Evolutionary conservation across 2,888 invertebrate genomes (phyloP).

Genomic region (Drosophila longiperda): DNA sequence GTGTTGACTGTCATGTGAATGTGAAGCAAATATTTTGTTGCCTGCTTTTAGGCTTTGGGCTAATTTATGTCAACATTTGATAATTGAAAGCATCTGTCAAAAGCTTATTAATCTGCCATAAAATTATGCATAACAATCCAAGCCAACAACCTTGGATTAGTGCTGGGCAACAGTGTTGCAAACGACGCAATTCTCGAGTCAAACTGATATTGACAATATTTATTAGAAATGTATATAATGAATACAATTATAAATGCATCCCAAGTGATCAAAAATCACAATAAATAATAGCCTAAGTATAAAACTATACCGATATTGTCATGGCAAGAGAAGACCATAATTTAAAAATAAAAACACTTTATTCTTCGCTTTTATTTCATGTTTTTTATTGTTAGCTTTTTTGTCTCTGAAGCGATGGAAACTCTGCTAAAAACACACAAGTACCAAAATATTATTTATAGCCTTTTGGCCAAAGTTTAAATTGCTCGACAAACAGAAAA

Average conservation of each 20-base stretch:
- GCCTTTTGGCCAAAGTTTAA: slow-evolving; percentile 65
- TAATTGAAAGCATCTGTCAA: slow-evolving; percentile 40
- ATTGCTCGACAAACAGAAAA: slow-evolving; percentile 35
- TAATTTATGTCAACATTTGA: slow-evolving; percentile 26
- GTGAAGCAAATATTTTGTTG: slow-evolving; percentile 24
- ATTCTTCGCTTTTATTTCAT: not conserved
- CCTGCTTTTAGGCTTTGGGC: slow-evolving; percentile 65
- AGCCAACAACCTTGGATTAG: slow-evolving; percentile 16
- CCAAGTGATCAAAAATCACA: not conserved
- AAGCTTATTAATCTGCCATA: slow-evolving; percentile 30
- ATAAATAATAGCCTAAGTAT: not conserved
- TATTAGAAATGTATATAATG: not conserved
- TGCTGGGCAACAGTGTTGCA: slow-evolving; percentile 8
- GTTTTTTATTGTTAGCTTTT: not conserved
- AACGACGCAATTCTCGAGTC: too few relatives aligned
- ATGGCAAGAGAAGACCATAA: not conserved
- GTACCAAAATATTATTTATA: slow-evolving; percentile 58
- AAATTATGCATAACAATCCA: slow-evolving; percentile 29
- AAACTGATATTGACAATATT: not conserved
- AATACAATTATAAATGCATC: not conserved
- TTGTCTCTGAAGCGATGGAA: not conserved
- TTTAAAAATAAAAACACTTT: not conserved
- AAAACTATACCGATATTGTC: not conserved
- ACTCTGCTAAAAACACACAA: slow-evolving; percentile 42
- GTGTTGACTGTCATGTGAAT: slow-evolving; percentile 17